phyloP scores from a whole-genome alignment of 2,113 vertebrate genomes.

The Machaerirhynchus nigripectus region DNA sequence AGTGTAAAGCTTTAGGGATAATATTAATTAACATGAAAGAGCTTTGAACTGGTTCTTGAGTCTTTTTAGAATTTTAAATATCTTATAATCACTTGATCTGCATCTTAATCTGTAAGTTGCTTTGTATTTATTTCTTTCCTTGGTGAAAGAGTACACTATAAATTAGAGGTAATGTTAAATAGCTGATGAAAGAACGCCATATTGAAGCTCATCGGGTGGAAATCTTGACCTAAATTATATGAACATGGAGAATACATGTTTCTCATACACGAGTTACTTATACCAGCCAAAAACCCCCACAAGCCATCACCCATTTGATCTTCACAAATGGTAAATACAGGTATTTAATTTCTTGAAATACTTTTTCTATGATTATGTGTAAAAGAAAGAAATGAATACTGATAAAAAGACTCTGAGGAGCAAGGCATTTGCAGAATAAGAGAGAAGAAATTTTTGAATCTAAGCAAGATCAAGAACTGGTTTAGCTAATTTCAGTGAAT shows the following conservation, averaged over 20 bases:
- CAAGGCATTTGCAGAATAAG: background rate
- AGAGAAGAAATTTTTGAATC: background rate
- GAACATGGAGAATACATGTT: background rate
- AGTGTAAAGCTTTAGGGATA: background rate
- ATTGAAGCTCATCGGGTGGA: background rate
- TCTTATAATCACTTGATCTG: background rate
- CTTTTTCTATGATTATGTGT: background rate
- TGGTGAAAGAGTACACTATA: background rate
- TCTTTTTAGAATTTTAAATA: background rate
- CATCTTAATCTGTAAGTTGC: background rate
- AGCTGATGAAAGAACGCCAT: background rate
- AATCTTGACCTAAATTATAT: background rate
- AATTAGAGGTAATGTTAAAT: background rate
- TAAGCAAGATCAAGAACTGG: background rate
- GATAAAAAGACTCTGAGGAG: background rate
- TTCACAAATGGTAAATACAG: background rate
- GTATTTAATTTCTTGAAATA: background rate
- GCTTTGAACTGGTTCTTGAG: background rate
- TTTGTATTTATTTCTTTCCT: background rate
- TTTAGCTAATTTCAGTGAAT: background rate
- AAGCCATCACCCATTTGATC: background rate
- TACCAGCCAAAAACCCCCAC: background rate
- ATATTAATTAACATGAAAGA: background rate
- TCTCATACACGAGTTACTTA: background rate
- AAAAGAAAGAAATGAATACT: background rate